Evolutionary conservation across 2,888 invertebrate genomes (phyloP), one percentile per base, ranked within the genome.

Genomic region (Eledone cirrhosa): DNA sequence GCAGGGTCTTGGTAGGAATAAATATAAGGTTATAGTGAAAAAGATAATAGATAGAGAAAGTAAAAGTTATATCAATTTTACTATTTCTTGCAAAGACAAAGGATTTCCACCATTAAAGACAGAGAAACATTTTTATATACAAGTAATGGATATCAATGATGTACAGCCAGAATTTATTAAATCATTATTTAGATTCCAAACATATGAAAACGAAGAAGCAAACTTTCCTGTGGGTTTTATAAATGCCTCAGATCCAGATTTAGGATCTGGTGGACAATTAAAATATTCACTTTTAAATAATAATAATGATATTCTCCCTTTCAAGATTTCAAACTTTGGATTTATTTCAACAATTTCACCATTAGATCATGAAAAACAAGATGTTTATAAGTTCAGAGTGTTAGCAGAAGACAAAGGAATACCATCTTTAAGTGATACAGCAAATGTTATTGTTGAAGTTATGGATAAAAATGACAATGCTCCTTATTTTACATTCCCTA

Each of bases 11-110:
- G 83, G 83, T 27, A 79, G 80, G 16, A 83, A 81, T 76, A 83
- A 85, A 77, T 85, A 82, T 76, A 85, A 85, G 80, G 82, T 84
- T 11, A 83, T 82, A 13, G 84, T 85, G 11, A 79, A 79, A n/a
- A 63, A 81, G 53, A 77, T 80, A 14, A 59, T 85, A 19, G 84
- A 85, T 77, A 75, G 85, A 41, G 85, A 85, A 65, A 48, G 78
- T 3, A 78, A 69, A 2, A 78, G 77, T 1, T 72, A 63, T 33
- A 82, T 84, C 48, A 79, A 81, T 16, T 82, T 85, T 1, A 82
- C 81, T 0, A 78, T 85, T 13, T 77, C 63, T 7, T 85, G 85
- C 75, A 63, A 77, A 13, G 85, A 85, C 63, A 83, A 83, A 27
- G 85, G 85, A 13, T 80, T 78, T 2, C 85, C 85, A 22, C 82